A percentile compares a stretch with the other conserved stretches of the same genome.
Conservation (phyloP, 2,797 vertebrate species). For the Oreortyx pictus region DNA sequence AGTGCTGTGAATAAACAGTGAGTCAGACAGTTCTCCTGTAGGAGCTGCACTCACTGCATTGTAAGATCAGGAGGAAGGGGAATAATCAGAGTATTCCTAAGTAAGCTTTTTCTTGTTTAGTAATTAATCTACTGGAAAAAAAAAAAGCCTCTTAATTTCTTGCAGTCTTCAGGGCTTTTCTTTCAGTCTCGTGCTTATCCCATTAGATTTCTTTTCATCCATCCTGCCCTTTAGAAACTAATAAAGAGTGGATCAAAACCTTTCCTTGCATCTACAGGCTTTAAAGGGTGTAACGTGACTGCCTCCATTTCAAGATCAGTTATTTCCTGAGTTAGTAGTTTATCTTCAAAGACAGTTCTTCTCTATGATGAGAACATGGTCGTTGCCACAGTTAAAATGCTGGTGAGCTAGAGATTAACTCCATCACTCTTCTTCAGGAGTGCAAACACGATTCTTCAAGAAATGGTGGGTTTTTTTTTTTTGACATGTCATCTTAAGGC, state of each 20-base stretch:
- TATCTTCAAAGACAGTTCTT: slow-evolving; percentile 4
- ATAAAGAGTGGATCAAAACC: slow-evolving; percentile 63
- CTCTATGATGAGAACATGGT: neutral
- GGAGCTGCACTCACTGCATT: slow-evolving; percentile 6
- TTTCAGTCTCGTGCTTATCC: slow-evolving; percentile 44
- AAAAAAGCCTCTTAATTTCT: slow-evolving; percentile 51
- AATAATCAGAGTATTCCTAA: slow-evolving; percentile 39
- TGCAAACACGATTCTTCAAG: accelerated
- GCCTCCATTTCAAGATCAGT: slow-evolving; percentile 1
- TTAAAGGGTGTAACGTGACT: slow-evolving; percentile 14
- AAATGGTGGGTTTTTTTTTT: neutral
- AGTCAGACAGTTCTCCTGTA: neutral
- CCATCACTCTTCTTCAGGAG: neutral
- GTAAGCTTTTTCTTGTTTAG: slow-evolving; percentile 55
- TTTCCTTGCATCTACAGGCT: slow-evolving; percentile 21
- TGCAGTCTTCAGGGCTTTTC: slow-evolving; percentile 47
- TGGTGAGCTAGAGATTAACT: neutral
- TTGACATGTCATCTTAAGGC: neutral
- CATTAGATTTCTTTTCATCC: slow-evolving; percentile 54
- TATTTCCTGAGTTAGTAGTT: neutral
- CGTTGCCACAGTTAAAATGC: neutral
- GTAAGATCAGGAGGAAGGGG: neutral
- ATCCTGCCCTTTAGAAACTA: slow-evolving; percentile 63
- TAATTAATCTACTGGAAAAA: slow-evolving; percentile 50
- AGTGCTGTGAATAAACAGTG: neutral